A percentile compares a stretch with the other conserved stretches of the same genome.
phyloP scores from a whole-genome alignment of 2,113 vertebrate species.

The Gracilinanus agilis region DNA sequence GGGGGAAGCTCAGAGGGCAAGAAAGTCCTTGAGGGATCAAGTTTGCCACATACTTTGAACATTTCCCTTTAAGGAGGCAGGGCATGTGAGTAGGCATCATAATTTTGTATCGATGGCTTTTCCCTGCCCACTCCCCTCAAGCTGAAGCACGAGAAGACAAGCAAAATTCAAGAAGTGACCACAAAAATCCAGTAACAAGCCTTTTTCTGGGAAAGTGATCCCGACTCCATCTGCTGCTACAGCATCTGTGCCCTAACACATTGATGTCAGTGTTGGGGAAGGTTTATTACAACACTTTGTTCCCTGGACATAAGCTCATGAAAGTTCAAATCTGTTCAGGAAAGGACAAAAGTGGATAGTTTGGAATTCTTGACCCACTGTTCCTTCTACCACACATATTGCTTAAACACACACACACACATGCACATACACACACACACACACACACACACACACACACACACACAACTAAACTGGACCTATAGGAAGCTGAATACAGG shows the following conservation, averaged over 20 bases:
- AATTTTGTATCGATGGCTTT: not conserved
- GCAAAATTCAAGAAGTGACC: conserved; percentile 39
- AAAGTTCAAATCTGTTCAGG: conserved; percentile 55
- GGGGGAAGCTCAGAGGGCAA: not conserved
- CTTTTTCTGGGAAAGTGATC: conserved; percentile 11
- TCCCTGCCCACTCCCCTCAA: not conserved
- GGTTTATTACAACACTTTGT: conserved; percentile 26
- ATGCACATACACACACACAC: too few species aligned
- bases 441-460: not conserved
- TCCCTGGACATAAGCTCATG: conserved; percentile 30
- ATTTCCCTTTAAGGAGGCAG: not conserved
- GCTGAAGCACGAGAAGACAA: conserved; percentile 26
- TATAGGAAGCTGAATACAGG: conserved; percentile 17
- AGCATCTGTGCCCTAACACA: not conserved
- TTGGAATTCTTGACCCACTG: not conserved
- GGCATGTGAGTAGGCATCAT: conserved; percentile 18
- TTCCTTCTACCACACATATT: not conserved
- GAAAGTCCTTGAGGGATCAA: conserved; percentile 6
- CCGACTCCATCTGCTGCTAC: not conserved
- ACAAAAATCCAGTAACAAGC: conserved; percentile 24
- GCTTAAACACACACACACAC: not conserved
- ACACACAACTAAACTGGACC: not conserved
- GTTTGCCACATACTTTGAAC: conserved; percentile 11
- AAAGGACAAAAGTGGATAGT: not conserved
- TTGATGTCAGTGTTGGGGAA: not conserved